phyloP scores from a whole-genome alignment of 1,140 invertebrate species.

The Portunus trituberculatus region DNA sequence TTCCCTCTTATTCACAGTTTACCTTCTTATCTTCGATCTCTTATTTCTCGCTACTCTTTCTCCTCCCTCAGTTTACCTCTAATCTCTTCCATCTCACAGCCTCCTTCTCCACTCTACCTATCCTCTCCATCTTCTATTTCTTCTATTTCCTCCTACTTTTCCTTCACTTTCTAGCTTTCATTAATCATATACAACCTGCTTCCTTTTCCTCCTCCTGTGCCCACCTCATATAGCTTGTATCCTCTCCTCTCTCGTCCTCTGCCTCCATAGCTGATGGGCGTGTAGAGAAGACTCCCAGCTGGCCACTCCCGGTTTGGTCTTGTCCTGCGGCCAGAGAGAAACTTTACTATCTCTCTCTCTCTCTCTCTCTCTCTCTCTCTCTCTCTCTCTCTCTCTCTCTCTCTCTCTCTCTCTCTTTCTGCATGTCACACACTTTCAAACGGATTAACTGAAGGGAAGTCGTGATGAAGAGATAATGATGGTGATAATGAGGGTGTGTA shows the following conservation, averaged over 20 bases:
- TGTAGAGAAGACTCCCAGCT: background rate
- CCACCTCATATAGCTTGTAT: background rate
- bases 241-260: background rate
- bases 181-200: background rate
- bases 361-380: background rate
- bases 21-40: background rate
- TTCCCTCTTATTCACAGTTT: too few species aligned
- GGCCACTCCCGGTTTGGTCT: background rate
- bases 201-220: background rate
- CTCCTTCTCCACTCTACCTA: background rate
- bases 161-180: background rate
- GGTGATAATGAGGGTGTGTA: background rate
- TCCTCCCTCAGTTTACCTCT: background rate
- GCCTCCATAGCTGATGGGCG: background rate
- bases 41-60: background rate
- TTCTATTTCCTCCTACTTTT: background rate
- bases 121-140: background rate
- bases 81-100: background rate
- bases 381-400: conserved; percentile 22
- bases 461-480: background rate
- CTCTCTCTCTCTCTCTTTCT: background rate
- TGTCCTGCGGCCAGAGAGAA: background rate
- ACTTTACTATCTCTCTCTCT: background rate
- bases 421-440: background rate
- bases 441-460: too few species aligned